Percentiles rank a stretch among this genome's conserved stretches.
These are phyloP conservation scores for Rhaphigaster nebulosa DNA, from an alignment of 2,888 invertebrate genomes.

Conservation along the genomic window DNA sequence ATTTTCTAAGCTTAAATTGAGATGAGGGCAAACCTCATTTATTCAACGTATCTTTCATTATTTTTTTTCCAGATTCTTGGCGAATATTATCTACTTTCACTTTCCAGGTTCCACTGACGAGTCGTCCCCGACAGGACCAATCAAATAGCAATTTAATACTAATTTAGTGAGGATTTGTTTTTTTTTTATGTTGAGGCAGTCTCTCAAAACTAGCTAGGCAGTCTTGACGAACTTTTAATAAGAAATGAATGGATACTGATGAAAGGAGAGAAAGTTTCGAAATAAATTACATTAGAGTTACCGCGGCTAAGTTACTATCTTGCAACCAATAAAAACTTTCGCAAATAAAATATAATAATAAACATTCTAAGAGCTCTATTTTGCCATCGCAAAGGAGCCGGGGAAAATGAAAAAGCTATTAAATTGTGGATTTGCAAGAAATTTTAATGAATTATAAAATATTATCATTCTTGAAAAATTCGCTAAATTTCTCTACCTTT, in stretches of 20 bases:
- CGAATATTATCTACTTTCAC: background rate
- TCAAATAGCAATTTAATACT: background rate
- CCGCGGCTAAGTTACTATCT: background rate
- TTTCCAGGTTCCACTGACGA: background rate
- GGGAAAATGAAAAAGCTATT: too few species aligned
- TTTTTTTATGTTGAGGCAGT: background rate
- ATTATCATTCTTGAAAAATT: too few species aligned
- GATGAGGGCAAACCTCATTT: background rate
- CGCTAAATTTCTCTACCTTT: too few species aligned
- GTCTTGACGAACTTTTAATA: background rate
- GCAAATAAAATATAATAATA: too few species aligned
- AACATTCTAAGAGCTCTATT: too few species aligned
- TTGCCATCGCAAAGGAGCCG: too few species aligned
- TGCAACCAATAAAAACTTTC: background rate
- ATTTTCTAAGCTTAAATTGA: background rate
- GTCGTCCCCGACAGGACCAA: background rate
- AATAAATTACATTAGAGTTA: background rate
- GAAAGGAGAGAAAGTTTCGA: background rate
- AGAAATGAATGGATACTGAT: background rate
- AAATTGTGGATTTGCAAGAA: too few species aligned
- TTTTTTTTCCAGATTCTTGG: background rate
- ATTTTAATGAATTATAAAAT: too few species aligned
- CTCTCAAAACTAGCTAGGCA: background rate
- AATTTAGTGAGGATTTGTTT: background rate
- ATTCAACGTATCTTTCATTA: background rate